These are phyloP conservation scores for Dendroctonus ponderosae DNA, from an alignment of 1,140 invertebrate genomes.

Conservation along the genomic window DNA sequence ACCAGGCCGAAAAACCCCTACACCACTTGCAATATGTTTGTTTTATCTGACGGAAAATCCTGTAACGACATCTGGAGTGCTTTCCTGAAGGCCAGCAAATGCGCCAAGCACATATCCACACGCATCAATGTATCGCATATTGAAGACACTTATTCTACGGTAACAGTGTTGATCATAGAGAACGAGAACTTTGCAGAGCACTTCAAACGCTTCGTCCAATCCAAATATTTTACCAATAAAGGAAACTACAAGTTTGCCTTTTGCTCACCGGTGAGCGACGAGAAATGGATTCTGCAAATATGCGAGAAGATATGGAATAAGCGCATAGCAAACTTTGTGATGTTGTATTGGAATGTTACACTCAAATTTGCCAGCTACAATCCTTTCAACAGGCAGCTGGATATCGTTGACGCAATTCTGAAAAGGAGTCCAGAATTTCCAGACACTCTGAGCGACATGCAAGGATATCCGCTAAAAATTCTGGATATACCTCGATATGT, in stretches of 20 bases:
- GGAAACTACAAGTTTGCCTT: background rate
- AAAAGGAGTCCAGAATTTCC: background rate
- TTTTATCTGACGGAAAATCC: too few species aligned
- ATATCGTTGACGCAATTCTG: background rate
- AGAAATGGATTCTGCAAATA: background rate
- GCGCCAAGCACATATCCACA: too few species aligned
- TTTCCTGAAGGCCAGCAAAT: too few species aligned
- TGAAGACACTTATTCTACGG: too few species aligned
- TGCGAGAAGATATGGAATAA: background rate
- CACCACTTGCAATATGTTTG: too few species aligned
- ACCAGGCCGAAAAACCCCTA: too few species aligned
- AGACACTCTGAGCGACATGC: background rate
- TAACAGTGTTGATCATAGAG: too few species aligned
- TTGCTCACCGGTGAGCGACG: background rate
- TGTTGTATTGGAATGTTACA: background rate
- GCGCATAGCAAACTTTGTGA: background rate
- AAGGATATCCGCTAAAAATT: background rate
- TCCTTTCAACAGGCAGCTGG: background rate
- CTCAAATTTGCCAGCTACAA: background rate
- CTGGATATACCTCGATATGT: background rate
- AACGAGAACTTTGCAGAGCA: background rate
- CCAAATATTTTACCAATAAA: conserved; percentile 1
- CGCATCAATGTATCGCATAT: too few species aligned
- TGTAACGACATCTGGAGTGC: too few species aligned
- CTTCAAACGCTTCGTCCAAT: background rate